Base-by-base conservation (phyloP, 2,888 invertebrate genomes). In the Agrotis ipsilon region DNA sequence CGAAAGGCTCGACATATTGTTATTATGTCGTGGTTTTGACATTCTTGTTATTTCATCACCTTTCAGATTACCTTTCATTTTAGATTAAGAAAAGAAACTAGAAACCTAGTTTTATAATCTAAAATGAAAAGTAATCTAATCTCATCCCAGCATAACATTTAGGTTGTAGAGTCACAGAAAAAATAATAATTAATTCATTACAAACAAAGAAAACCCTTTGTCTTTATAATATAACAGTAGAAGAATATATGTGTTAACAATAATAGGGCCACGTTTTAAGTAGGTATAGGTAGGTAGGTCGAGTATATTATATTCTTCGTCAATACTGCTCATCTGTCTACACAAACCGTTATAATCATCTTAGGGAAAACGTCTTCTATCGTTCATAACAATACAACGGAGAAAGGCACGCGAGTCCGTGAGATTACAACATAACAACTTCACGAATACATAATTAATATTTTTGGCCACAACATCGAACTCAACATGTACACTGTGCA, bases 401-500 rank as follows among this genome's bases (percentile, higher is more conserved):
- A 43, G 57, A 70, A 66, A 70, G 64, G 45, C 19, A 57, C 66
- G 52, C 32, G 52, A 60, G 21, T 24, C 52, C 66, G 52, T 49
- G 49, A 71, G 63, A 77, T 81, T 55, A 60, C 46, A 27, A 69
- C 46, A 60, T 60, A 63, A 72, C 63, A 78, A 68, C 67, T 78
- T 65, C 58, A 72, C 58, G 72, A 68, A 73, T 66, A 51, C 54
- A 58, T 81, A 65, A 72, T 66, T 81, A 39, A 62, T 75, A 81
- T 73, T 80, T 80, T 82, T 54, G 65, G 60, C 79, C 68, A 73
- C 61, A 68, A 69, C 46, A 63, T 16, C 39, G 32, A 45, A 21
- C 21, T 60, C 43, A 64, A 43, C 2, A 21, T 51, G 54, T 64
- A 81, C 62, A 66, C 52, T 43, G 59, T 66, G 78, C 63, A n/a